Conservation (phyloP, 2,888 invertebrate genomes). For the Drosophila yooni region DNA sequence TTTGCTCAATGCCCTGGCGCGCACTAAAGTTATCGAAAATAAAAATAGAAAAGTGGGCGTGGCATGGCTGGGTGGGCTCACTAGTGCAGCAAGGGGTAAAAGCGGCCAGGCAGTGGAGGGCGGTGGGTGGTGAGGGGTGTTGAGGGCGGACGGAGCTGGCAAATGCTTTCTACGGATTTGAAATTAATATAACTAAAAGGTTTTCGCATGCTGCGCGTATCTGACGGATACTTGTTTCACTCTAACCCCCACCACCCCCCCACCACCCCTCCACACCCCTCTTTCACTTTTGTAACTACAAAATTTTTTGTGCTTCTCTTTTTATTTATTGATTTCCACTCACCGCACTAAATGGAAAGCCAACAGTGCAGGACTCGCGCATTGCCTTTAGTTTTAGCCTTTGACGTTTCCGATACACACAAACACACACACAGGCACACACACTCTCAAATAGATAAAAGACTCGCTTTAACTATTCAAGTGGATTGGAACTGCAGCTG, state of each 20-base stretch:
- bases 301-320: constrained; percentile 11
- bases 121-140: background rate
- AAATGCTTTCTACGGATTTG: constrained; percentile 61
- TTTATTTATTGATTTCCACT: constrained; percentile 70
- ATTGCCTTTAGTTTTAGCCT: constrained; percentile 51
- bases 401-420: constrained; percentile 27
- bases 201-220: constrained; percentile 65
- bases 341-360: constrained; percentile 18
- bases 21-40: constrained; percentile 52
- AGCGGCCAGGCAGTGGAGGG: background rate
- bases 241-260: background rate
- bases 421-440: background rate
- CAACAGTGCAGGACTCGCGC: constrained; percentile 5
- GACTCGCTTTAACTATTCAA: constrained; percentile 47
- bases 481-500: background rate
- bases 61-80: constrained; percentile 9
- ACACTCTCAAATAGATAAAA: constrained; percentile 7
- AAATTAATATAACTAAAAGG: constrained; percentile 81
- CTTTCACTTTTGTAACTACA: constrained; percentile 1
- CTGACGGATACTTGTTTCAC: constrained; percentile 62
- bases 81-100: background rate
- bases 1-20: constrained; percentile 57
- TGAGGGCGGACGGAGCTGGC: background rate
- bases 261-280: background rate
- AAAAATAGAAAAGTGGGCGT: constrained; percentile 29